Evolutionary conservation across 2,888 invertebrate genomes (phyloP).

Genomic region (Beris chalybata): DNA sequence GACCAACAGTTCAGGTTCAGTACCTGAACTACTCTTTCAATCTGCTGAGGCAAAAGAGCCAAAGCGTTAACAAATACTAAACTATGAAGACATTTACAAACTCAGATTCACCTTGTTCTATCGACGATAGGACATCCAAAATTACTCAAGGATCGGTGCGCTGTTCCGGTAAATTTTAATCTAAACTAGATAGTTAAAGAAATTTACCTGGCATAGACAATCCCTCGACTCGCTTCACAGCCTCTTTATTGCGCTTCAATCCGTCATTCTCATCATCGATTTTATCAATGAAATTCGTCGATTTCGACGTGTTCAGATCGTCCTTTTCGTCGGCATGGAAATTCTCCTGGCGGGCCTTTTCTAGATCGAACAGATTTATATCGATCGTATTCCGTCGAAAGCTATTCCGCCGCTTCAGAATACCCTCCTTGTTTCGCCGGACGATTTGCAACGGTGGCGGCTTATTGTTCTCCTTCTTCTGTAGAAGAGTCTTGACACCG

Average conservation of each 20-base stretch:
- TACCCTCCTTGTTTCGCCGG: constrained; percentile 29
- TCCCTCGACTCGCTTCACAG: constrained; percentile 27
- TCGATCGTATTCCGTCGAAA: constrained; percentile 42
- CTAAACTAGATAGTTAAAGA: not conserved
- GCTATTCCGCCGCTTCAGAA: constrained; percentile 34
- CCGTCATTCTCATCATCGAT: constrained; percentile 22
- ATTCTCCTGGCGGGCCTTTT: constrained; percentile 34
- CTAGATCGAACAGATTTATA: constrained; percentile 39
- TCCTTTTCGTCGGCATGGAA: constrained; percentile 6
- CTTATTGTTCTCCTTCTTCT: constrained; percentile 7
- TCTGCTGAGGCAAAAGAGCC: too few relatives aligned
- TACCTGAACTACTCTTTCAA: too few relatives aligned
- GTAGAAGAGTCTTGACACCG: constrained; percentile 18
- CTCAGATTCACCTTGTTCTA: too few relatives aligned
- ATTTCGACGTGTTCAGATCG: constrained; percentile 34
- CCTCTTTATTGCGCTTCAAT: constrained; percentile 22
- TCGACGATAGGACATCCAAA: too few relatives aligned
- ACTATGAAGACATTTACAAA: too few relatives aligned
- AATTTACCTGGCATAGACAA: constrained; percentile 35
- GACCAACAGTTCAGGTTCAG: too few relatives aligned
- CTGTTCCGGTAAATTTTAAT: too few relatives aligned
- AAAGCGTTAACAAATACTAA: too few relatives aligned
- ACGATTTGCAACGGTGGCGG: constrained; percentile 34
- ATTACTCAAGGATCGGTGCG: too few relatives aligned
- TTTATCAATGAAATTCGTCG: constrained; percentile 37